phyloP scores from a whole-genome alignment of 1,140 invertebrate species.

The Diabrotica undecimpunctata region DNA sequence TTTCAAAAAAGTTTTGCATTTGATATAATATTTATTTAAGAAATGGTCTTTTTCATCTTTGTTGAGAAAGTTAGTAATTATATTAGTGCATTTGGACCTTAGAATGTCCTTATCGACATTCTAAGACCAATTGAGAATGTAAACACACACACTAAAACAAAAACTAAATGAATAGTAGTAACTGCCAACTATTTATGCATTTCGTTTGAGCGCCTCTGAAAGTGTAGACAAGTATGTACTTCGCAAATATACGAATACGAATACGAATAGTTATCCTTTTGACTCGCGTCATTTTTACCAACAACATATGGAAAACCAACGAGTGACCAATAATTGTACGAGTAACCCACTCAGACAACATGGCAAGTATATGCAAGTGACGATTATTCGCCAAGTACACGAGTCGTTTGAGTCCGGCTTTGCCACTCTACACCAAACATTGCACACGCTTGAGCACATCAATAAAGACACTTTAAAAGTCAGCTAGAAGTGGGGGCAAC shows the following conservation, averaged over 20 bases:
- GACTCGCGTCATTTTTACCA: background rate
- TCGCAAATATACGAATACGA: conserved; percentile 10
- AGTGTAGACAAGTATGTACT: conserved; percentile 1
- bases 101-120: background rate
- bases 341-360: conserved; percentile 1
- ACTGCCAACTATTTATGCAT: background rate
- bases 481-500: too few species aligned
- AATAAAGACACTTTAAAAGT: too few species aligned
- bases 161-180: background rate
- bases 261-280: conserved; percentile 1
- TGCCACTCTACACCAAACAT: too few species aligned
- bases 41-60: too few species aligned
- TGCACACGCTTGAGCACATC: too few species aligned
- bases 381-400: too few species aligned
- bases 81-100: background rate
- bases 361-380: too few species aligned
- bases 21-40: too few species aligned
- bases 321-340: background rate
- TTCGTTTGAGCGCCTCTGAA: background rate
- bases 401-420: too few species aligned
- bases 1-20: too few species aligned
- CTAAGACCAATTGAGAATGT: background rate
- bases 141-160: background rate
- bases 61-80: too few species aligned
- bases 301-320: conserved; percentile 8